Evolutionary conservation across 2,113 vertebrate species (phyloP), one percentile per base, ranked within the genome.

Genomic region (Gavia stellata): DNA sequence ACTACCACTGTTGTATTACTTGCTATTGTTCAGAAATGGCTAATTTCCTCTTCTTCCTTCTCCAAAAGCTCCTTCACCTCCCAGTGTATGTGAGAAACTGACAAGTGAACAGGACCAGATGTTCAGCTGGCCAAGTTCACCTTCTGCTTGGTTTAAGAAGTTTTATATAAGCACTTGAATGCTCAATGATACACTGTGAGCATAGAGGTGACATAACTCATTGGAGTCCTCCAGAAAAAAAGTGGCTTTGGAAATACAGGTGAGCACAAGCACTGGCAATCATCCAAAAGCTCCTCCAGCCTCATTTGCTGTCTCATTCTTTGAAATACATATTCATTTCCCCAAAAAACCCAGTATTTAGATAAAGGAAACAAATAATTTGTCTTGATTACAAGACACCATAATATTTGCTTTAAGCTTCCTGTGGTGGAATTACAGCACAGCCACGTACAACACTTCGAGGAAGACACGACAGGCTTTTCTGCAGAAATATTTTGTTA

Each of bases 341-440:
- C 36, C 49, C 17, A 16, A 45, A 90, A 31, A 10, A 0, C 0
- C 0, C 45, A 71, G 55, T 20, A 75, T 90, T 90, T 85, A 82
- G 59, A 92, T 47, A 42, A 88, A 70, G 28, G 33, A 97, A 97
- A 66, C 29, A 65, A 91, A 82, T 58, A 3, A 88, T 95, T 95
- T 95, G 50, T 89, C 92, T 95, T 80, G 45, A 77, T 90, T 90
- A 77, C 58, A 90, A 90, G 62, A 61, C 34, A 77, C 62, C 81
- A 90, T 89, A 89, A 95, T 92, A 89, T 91, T 94, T 94, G 66
- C 74, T 70, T 89, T 61, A 92, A 87, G 81, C 45, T 96, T 95
- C 84, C 88, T 90, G 49, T 28, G 38, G 53, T 34, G 10, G 70
- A 95, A 82, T 87, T 89, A 66, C 40, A 87, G 45, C 62, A 87